phyloP scores from a whole-genome alignment of 1,140 invertebrate genomes.

The Nomia melanderi region DNA sequence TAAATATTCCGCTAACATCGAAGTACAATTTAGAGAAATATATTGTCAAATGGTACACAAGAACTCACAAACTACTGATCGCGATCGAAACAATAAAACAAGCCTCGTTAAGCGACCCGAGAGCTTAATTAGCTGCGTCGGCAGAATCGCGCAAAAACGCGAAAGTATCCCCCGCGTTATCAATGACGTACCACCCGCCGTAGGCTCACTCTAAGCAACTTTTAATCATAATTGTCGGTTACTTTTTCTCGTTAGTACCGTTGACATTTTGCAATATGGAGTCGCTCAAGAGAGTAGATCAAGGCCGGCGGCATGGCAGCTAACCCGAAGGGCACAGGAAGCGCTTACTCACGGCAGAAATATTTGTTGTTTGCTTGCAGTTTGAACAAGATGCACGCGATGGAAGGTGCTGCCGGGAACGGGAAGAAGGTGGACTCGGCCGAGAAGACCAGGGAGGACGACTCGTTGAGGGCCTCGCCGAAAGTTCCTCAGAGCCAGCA shows the following conservation, averaged over 20 bases:
- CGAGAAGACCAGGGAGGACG: conserved; percentile 69
- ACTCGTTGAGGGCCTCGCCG: conserved; percentile 66
- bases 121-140: no score
- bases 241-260: not conserved
- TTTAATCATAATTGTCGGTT: not conserved
- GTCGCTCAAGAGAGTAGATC: not conserved
- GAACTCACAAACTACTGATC: no score
- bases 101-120: no score
- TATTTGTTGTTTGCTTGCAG: conserved; percentile 61
- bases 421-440: conserved; percentile 71
- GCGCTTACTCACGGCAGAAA: conserved; percentile 13
- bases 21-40: no score
- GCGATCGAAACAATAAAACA: no score
- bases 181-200: no score
- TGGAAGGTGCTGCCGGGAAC: conserved; percentile 71
- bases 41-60: no score
- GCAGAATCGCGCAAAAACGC: no score
- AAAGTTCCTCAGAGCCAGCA: conserved; percentile 77
- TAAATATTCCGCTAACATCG: no score
- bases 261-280: not conserved
- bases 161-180: not conserved
- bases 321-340: conserved; percentile 1
- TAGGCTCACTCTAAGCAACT: not conserved
- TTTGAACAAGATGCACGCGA: conserved; percentile 79
- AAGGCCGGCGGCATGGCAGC: not conserved